Conservation (phyloP, 2,113 vertebrate genomes). For the Dromiciops gliroides region DNA sequence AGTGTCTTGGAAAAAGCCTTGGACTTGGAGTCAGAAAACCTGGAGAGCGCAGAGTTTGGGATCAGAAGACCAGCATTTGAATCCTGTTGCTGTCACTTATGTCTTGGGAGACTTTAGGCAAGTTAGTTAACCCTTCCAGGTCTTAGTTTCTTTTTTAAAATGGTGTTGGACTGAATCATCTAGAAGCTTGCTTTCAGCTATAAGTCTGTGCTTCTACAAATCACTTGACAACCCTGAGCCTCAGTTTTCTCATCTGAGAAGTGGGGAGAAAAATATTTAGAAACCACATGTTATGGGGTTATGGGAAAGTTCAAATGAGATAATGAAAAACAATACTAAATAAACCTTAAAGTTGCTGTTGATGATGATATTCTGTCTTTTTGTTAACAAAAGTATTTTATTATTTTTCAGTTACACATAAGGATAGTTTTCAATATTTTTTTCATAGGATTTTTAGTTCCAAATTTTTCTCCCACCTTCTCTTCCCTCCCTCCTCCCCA, state of each 20-base stretch:
- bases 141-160: not conserved
- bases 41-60: no score
- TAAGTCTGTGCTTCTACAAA: not conserved
- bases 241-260: not conserved
- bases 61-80: no score
- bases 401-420: no score
- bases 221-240: not conserved
- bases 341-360: no score
- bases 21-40: not conserved
- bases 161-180: not conserved
- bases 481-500: no score
- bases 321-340: not conserved
- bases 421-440: no score
- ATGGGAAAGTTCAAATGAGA: not conserved
- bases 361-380: no score
- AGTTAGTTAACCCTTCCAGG: not conserved
- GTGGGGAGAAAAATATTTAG: not conserved
- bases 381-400: no score
- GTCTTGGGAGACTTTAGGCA: not conserved
- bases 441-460: no score
- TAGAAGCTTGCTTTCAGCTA: not conserved
- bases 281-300: not conserved
- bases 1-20: not conserved
- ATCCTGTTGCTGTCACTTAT: no score
- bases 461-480: no score